These are phyloP conservation scores for Phanerotoma sp. DNA, from an alignment of 2,888 invertebrate genomes.

Conservation along the genomic window DNA sequence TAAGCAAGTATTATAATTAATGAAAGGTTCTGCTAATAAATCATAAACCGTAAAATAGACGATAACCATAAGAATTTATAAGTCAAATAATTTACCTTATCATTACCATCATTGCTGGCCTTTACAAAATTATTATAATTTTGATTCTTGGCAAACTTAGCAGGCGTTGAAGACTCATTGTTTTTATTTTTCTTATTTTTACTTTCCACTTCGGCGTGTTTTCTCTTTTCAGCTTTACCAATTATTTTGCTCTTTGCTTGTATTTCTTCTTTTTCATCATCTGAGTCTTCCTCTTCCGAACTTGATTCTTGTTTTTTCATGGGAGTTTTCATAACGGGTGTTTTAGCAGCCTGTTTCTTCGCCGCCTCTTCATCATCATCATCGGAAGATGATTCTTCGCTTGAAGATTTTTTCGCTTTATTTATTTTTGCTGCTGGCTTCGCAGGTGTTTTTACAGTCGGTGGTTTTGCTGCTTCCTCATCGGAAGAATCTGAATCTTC, in stretches of 20 bases:
- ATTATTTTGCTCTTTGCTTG: slow-evolving; percentile 34
- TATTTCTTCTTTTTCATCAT: slow-evolving; percentile 35
- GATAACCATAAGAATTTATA: too few species aligned
- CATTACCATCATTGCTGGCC: slow-evolving; percentile 56
- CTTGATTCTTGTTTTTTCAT: slow-evolving; percentile 39
- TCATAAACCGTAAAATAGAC: too few species aligned
- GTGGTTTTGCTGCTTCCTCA: slow-evolving; percentile 49
- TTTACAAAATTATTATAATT: slow-evolving; percentile 73
- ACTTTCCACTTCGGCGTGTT: slow-evolving; percentile 22
- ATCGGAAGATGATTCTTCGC: slow-evolving; percentile 46
- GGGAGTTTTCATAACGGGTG: slow-evolving; percentile 28
- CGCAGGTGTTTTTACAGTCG: slow-evolving; percentile 34
- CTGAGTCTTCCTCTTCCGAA: slow-evolving; percentile 36
- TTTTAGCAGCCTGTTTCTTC: slow-evolving; percentile 18
- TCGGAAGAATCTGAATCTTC: slow-evolving; percentile 52
- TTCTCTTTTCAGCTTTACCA: slow-evolving; percentile 33
- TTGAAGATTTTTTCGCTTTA: slow-evolving; percentile 36
- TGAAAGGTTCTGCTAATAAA: too few species aligned
- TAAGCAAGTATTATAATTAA: slow-evolving; percentile 22
- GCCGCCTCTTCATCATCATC: slow-evolving; percentile 38
- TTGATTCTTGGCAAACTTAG: slow-evolving; percentile 42
- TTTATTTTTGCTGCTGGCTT: too few species aligned
- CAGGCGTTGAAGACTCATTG: slow-evolving; percentile 27
- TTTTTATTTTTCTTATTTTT: slow-evolving; percentile 17
- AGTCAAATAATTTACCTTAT: too few species aligned